Percentiles rank a stretch among this genome's conserved stretches.
These are phyloP conservation scores for Macrochelys suwanniensis DNA, from an alignment of 2,797 vertebrate genomes.

Conservation along the genomic window DNA sequence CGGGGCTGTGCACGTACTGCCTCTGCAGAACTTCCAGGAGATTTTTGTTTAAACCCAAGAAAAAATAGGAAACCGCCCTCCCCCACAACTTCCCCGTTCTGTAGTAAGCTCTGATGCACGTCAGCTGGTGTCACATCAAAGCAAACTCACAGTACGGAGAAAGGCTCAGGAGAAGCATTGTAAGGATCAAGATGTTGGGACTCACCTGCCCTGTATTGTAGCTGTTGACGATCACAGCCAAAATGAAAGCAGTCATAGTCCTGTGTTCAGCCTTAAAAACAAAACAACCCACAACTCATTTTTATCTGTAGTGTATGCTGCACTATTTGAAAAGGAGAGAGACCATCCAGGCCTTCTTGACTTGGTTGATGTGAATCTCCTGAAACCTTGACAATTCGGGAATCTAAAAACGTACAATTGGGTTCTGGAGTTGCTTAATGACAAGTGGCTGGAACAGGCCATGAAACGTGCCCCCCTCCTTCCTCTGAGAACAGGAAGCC, in stretches of 20 bases:
- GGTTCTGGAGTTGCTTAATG: not conserved
- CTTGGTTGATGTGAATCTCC: not conserved
- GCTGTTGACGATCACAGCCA: constrained; percentile 97
- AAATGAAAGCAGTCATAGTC: constrained; percentile 98
- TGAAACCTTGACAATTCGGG: not conserved
- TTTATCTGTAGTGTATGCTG: not conserved
- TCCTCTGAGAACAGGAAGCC: accelerated
- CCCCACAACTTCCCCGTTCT: not conserved
- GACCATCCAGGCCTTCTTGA: not conserved
- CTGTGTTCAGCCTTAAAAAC: constrained; percentile 92
- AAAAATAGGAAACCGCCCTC: not conserved
- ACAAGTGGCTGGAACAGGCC: not conserved
- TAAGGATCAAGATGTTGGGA: not conserved
- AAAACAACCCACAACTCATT: not conserved
- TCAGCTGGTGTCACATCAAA: not conserved
- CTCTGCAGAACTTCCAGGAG: not conserved
- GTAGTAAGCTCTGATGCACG: not conserved
- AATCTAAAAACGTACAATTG: not conserved
- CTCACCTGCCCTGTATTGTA: constrained; percentile 96
- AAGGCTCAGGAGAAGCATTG: not conserved
- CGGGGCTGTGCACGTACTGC: not conserved
- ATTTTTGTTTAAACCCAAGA: not conserved
- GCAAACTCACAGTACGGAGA: accelerated
- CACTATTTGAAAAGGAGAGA: not conserved
- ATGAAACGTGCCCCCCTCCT: not conserved